phyloP scores from a whole-genome alignment of 1,140 invertebrate species.

The Thrips palmi region DNA sequence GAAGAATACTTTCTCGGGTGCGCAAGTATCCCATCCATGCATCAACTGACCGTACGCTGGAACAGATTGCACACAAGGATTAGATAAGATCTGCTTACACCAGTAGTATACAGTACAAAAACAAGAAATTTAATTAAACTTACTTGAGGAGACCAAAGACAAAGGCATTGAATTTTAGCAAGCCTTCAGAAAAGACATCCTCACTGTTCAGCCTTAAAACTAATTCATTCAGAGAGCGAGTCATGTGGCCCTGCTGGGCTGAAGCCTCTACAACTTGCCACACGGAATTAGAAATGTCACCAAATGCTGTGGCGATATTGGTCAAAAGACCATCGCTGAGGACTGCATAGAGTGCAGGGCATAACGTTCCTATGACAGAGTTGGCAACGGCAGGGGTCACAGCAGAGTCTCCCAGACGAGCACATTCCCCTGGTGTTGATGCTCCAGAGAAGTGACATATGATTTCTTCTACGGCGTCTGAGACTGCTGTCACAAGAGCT shows the following conservation, averaged over 20 bases:
- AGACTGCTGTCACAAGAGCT: conserved; percentile 43
- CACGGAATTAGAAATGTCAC: conserved; percentile 67
- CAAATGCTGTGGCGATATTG: conserved; percentile 65
- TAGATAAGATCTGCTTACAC: not conserved
- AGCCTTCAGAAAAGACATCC: conserved; percentile 62
- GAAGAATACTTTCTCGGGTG: conserved; percentile 60
- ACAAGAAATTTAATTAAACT: conserved; percentile 21
- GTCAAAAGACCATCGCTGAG: conserved; percentile 68
- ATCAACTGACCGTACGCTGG: conserved; percentile 56
- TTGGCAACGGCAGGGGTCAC: too few species aligned
- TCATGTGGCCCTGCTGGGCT: conserved; percentile 67
- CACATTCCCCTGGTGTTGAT: conserved; percentile 35
- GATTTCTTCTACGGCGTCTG: conserved; percentile 43
- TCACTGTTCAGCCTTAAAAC: conserved; percentile 70
- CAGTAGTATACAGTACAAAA: conserved; percentile 1
- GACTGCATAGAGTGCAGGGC: conserved; percentile 66
- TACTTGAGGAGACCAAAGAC: conserved; percentile 76
- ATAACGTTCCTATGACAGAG: too few species aligned
- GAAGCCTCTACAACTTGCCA: conserved; percentile 78
- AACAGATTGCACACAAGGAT: conserved; percentile 15
- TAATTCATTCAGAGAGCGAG: conserved; percentile 68
- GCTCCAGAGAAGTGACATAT: conserved; percentile 20
- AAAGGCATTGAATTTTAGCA: conserved; percentile 79
- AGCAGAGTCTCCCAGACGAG: conserved; percentile 43
- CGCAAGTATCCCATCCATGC: conserved; percentile 70